Base-by-base conservation (phyloP, 2,888 invertebrate species). In the Drymonia ruficornis region DNA sequence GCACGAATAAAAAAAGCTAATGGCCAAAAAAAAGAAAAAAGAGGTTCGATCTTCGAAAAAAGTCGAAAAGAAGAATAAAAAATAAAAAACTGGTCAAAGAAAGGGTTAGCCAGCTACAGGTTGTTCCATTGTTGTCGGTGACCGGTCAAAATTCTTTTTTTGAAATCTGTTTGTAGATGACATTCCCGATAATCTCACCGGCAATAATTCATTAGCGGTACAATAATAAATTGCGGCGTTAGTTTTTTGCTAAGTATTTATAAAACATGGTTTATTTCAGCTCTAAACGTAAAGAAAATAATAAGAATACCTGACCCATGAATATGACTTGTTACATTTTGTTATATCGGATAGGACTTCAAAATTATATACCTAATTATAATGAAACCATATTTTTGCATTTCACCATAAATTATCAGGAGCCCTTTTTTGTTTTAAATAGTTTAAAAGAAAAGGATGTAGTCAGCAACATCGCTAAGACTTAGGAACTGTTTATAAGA, bases 1-100 rank as follows among this genome's bases (percentile, higher is more conserved):
- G 69, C 74, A 81, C 80, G 83, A 83, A 72, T 76, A 88, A 91
- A 92, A 90, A 91, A 87, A 90, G 83, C 84, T 90, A 91, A 91
- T 92, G 91, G 90, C 89, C 89, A 84, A 67, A 80, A 81, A 89
- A 89, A 84, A 80, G 76, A 70, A 83, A 84, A 80, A 88, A 90
- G 88, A 84, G 23, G 86, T 84, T 87, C 80, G 81, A 84, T 84
- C 79, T 70, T 71, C 74, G 79, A 78, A 78, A 80, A 75, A 59
- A 19, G 43, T 19, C 67, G 67, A 75, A 71, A 74, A 72, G 73
- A 70, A 74, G 23, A 2, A 23, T 6, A 23, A 23, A 72, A 76
- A 80, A 80, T 28, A 45, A 45, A 28, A 76, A 78, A 71, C 73
- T 50, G 65, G 58, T 61, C 72, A 74, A 87, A 84, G 89, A 91